Evolutionary conservation across 2,113 vertebrate species (phyloP).

Genomic region (Dolichotis patagonum): DNA sequence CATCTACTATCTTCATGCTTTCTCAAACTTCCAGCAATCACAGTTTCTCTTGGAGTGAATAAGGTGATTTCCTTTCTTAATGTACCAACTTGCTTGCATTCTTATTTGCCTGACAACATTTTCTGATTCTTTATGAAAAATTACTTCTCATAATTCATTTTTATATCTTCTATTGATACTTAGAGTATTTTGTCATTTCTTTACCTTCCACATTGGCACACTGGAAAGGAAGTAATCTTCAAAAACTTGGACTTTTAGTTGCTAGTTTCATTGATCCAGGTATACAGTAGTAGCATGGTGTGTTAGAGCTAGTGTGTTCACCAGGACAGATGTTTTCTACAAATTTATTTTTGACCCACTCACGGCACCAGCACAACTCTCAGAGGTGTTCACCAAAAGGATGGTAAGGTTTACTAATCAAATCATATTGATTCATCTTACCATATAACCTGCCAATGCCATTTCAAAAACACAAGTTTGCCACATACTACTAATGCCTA

Average conservation of each 20-base stretch:
- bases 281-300: neutral
- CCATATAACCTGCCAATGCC: conserved; percentile 72
- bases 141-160: conserved; percentile 72
- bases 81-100: conserved; percentile 82
- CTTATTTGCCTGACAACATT: conserved; percentile 80
- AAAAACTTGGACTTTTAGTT: conserved; percentile 32
- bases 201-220: conserved; percentile 79
- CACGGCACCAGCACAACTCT: conserved; percentile 60
- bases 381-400: conserved; percentile 82
- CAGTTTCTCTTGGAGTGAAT: conserved; percentile 99
- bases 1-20: conserved; percentile 99
- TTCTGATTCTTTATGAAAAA: conserved; percentile 76
- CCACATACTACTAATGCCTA: conserved; percentile 56
- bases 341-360: conserved; percentile 53
- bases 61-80: conserved; percentile 94
- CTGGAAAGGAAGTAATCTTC: conserved; percentile 62
- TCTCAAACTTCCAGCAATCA: conserved; percentile 99
- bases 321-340: conserved; percentile 45
- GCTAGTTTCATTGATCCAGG: conserved; percentile 2
- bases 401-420: conserved; percentile 79
- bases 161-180: conserved; percentile 66
- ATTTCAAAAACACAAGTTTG: conserved; percentile 72
- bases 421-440: conserved; percentile 74
- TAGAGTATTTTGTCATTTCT: conserved; percentile 75
- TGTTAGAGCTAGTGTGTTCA: conserved; percentile 43